Base-by-base conservation (phyloP, 2,797 vertebrate genomes). In the Chelon labrosus region DNA sequence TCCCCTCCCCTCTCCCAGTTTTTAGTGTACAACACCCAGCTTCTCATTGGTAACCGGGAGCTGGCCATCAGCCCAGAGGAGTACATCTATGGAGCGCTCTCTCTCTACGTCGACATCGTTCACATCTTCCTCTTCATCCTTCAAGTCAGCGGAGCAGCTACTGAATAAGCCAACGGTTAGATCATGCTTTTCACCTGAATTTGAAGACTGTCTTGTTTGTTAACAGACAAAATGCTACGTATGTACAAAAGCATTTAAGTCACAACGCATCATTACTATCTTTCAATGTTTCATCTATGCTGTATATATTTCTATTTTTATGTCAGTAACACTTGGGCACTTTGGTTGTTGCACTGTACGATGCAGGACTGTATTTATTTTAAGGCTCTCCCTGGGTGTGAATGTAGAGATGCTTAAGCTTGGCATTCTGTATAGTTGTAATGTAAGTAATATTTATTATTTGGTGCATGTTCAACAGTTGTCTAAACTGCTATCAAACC, bases 41-140 rank as follows among this genome's bases (percentile, higher is more conserved):
- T 99, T 70, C 95, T 99, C 50, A 93, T 99, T 57, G 97, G 98
- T 50, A 98, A 99, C 89, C 91, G 97, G 61, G 94, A 97, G 87
- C 72, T 96, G 62, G 88, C 95, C 2, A 93, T 99, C 85, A 96
- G 95, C 82, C 97, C 98, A 0, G 98, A 99, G 88, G 97, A 99
- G 73, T 98, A 99, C 13, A 27, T 99, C 80, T 98, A 93, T 0
- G 97, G 96, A 0, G 97, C 98, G 0, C 94, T 99, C 52, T 96
- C 96, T 52, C 96, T 99, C 81, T 99, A 99, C 88, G 95, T 96
- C 0, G 96, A 99, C 73, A 96, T 99, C 0, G 69, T 98, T 75
- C 95, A 99, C 78, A 98, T 99, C 89, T 99, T 99, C 82, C 95
- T 96, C 64, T 97, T 96, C 86, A 86, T 98, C 65, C 92, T 99